Base-by-base conservation (phyloP, 1,140 invertebrate species). In the Lepidostoma basale region DNA sequence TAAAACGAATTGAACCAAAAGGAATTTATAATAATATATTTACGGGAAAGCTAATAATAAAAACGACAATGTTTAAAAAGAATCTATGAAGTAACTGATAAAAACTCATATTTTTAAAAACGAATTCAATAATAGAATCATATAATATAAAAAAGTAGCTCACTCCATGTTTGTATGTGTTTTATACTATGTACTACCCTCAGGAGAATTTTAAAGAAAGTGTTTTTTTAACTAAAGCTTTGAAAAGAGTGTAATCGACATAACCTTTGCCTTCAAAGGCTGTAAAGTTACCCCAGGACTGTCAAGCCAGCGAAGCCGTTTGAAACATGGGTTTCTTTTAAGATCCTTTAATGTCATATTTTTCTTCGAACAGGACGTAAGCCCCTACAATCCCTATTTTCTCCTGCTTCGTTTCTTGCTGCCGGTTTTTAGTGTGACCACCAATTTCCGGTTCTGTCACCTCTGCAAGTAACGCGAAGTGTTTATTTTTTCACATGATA, bases 381-480 rank as follows among this genome's bases (percentile, higher is more conserved):
- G 12, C 16, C 18, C 45, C n/a, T n/a, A 20, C 30, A 64, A 64
- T 36, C 47, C 45, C n/a, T n/a, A 20, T 20, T 52, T 52, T 36
- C 47, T 39, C 62, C n/a, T 16, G 12, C 8, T 44, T 20, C 26
- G 30, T 36, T 49, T 45, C 45, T 45, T 39, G 56, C 26, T 26
- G 33, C 49, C 49, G 33, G 49, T 54, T 18, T 54, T 54, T 39
- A 59, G 33, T 60, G 59, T 60, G 66, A 68, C 59, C 66, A 47
- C 66, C 66, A 68, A 68, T 68, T 62, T 68, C 66, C 66, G 66
- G 66, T 59, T 30, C 16, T 60, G 66, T 68, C 66, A 68, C 66
- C 58, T 68, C 30, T 45, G 44, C 59, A 42, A 52, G 14, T 52
- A 12, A 49, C 39, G 44, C 22, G 12, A 47, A 47, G n/a, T 14